A percentile compares a stretch with the other conserved stretches of the same genome.
Conservation (phyloP, 2,797 vertebrate species). For the Prunella strophiata region DNA sequence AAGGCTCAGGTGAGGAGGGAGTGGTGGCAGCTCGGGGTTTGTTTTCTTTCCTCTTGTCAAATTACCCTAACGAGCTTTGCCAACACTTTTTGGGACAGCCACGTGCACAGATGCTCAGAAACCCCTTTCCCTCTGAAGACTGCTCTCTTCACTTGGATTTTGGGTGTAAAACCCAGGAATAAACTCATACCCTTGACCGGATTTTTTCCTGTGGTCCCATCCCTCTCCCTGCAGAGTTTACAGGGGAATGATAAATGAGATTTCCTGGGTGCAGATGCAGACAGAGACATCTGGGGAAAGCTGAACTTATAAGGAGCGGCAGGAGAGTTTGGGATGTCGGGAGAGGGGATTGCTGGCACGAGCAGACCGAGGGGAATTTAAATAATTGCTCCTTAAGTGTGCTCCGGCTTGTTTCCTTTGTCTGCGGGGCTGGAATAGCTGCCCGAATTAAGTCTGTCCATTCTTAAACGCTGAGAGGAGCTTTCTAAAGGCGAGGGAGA, state of each 20-base stretch:
- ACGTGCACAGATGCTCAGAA: not conserved
- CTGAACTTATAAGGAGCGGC: not conserved
- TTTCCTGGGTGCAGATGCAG: not conserved
- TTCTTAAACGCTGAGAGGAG: not conserved
- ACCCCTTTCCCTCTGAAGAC: not conserved
- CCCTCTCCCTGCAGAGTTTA: not conserved
- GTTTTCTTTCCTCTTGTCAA: constrained; percentile 5
- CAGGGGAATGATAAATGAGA: rapidly evolving
- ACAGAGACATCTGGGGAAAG: not conserved
- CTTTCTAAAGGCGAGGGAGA: not conserved
- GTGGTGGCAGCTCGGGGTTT: not conserved
- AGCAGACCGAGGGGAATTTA: not conserved
- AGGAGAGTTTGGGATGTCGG: not conserved
- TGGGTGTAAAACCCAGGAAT: not conserved
- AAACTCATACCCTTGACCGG: rapidly evolving
- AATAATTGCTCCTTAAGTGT: not conserved
- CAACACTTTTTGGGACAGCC: not conserved
- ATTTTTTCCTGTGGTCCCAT: not conserved
- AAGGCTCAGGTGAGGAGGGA: not conserved
- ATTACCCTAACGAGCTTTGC: not conserved
- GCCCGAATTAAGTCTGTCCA: not conserved
- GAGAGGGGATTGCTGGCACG: not conserved
- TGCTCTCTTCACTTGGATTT: not conserved
- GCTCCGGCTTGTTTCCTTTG: not conserved
- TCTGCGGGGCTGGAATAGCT: not conserved